Percentiles rank a stretch among this genome's conserved stretches.
phyloP scores from a whole-genome alignment of 2,888 invertebrate genomes.

The Brachypterus glaber region DNA sequence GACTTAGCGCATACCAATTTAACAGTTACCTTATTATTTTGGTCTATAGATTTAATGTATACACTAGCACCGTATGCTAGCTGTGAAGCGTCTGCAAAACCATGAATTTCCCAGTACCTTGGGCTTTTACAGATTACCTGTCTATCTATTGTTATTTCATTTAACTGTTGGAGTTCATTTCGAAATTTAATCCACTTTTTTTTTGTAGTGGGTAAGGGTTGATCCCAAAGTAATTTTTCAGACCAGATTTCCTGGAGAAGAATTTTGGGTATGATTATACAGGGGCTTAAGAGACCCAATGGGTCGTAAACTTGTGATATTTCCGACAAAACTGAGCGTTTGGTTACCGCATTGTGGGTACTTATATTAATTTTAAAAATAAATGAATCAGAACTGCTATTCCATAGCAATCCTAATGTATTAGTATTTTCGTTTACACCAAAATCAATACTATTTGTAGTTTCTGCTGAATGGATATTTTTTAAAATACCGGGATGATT shows the following conservation, averaged over 20 bases:
- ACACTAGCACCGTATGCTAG: neutral
- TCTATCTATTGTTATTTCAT: no score
- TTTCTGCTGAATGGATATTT: neutral
- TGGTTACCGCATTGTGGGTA: neutral
- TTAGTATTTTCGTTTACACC: neutral
- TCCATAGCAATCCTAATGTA: neutral
- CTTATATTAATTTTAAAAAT: neutral
- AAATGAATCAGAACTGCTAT: neutral
- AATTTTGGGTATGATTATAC: neutral
- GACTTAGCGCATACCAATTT: neutral
- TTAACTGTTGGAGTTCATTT: no score
- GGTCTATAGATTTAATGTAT: no score
- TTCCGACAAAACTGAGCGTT: neutral
- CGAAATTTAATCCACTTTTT: neutral
- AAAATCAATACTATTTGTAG: neutral
- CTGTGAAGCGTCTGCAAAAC: neutral
- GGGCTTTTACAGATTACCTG: no score
- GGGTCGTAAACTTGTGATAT: neutral
- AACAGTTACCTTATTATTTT: no score
- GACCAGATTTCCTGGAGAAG: neutral
- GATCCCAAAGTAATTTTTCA: neutral
- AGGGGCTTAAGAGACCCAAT: neutral
- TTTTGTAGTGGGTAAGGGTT: neutral
- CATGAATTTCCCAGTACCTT: neutral
- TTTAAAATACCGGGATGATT: neutral